A percentile compares a stretch with the other conserved stretches of the same genome.
Evolutionary conservation across 2,797 vertebrate genomes (phyloP).

Genomic region (Alauda arvensis): DNA sequence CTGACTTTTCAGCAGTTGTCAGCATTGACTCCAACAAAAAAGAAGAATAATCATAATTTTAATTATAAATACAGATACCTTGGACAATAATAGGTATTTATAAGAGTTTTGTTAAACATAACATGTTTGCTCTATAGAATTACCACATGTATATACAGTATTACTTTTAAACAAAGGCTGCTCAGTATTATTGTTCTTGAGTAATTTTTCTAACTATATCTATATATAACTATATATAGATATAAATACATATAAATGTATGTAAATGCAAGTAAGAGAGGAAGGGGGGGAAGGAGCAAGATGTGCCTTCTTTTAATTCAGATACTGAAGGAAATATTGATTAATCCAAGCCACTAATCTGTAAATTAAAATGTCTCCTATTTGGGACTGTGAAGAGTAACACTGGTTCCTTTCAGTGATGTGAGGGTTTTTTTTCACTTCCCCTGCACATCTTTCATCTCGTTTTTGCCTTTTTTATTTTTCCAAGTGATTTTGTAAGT

Average conservation of each 20-base stretch:
- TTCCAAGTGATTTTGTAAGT: slow-evolving; percentile 4
- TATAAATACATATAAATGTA: no score
- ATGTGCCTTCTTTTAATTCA: neutral
- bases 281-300: neutral
- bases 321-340: neutral
- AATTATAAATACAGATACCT: neutral
- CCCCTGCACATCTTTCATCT: neutral
- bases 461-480: neutral
- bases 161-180: neutral
- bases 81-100: neutral
- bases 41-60: neutral
- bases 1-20: neutral
- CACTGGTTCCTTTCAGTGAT: neutral
- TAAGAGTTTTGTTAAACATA: neutral
- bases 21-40: neutral
- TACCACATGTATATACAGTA: neutral
- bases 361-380: neutral
- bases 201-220: neutral
- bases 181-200: neutral
- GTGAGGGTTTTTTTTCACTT: neutral
- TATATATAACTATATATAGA: neutral
- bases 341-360: neutral
- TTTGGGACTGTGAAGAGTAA: neutral
- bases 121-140: neutral
- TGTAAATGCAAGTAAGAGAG: neutral